Conservation (phyloP, 2,888 invertebrate genomes). For the Rosalia funebris region DNA sequence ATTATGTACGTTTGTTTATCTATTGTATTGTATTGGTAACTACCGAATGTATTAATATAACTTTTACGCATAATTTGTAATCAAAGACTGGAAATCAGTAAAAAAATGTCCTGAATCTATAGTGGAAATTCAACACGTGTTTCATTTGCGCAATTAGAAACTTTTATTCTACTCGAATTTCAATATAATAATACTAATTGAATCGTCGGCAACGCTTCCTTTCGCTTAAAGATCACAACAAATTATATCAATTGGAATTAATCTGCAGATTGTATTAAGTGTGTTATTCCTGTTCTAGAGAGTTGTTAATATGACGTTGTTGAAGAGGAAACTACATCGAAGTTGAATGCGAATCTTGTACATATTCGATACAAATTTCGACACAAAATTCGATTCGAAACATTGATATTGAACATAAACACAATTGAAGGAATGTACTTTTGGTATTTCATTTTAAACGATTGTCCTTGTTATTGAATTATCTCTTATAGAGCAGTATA, state of each 20-base stretch:
- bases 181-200: not conserved
- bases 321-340: too few relatives aligned
- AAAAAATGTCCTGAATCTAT: not conserved
- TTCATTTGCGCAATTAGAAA: conserved; percentile 1
- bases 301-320: conserved; percentile 1
- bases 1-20: too few relatives aligned
- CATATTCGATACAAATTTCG: too few relatives aligned
- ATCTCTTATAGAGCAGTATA: too few relatives aligned
- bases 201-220: conserved; percentile 6
- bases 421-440: too few relatives aligned
- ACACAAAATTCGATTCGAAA: too few relatives aligned
- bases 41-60: not conserved
- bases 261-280: conserved; percentile 29
- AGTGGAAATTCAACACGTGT: not conserved
- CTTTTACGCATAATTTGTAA: not conserved
- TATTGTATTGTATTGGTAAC: not conserved
- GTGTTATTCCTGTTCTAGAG: conserved; percentile 26
- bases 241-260: conserved; percentile 20
- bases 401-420: too few relatives aligned
- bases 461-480: too few relatives aligned
- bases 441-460: too few relatives aligned
- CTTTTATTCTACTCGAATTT: not conserved
- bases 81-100: not conserved
- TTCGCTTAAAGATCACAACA: conserved; percentile 7
- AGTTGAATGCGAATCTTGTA: too few relatives aligned